These are phyloP conservation scores for Eudorcas thomsonii DNA, from an alignment of 2,113 vertebrate species.

Conservation along the genomic window DNA sequence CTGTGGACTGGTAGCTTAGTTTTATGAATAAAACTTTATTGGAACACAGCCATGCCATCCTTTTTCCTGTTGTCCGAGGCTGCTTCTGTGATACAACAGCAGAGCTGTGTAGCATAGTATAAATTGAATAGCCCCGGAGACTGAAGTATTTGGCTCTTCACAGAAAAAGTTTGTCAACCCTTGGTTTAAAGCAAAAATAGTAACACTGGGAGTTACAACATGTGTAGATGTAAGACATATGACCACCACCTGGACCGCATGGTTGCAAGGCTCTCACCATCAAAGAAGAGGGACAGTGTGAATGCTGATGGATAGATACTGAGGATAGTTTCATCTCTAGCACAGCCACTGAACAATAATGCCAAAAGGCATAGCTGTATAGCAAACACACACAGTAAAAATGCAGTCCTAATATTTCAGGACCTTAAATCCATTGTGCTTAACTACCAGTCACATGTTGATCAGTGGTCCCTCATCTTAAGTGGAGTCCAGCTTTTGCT, in stretches of 20 bases:
- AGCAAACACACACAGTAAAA: background rate
- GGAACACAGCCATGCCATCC: background rate
- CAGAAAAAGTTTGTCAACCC: background rate
- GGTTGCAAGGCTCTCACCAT: background rate
- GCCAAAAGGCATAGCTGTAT: background rate
- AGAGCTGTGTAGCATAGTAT: background rate
- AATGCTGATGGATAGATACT: background rate
- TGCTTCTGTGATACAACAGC: background rate
- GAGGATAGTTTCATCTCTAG: background rate
- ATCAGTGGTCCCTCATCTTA: background rate
- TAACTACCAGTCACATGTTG: background rate
- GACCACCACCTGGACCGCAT: background rate
- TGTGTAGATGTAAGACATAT: background rate
- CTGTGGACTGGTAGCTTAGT: background rate
- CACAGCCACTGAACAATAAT: background rate
- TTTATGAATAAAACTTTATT: background rate
- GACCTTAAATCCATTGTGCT: background rate
- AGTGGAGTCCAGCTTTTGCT: background rate
- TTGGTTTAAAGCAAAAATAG: constrained; percentile 16
- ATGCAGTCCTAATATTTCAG: background rate
- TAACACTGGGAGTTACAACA: background rate
- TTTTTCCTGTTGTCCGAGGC: background rate
- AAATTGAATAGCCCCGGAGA: background rate
- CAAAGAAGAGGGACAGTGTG: background rate
- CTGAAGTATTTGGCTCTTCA: background rate